These are phyloP conservation scores for Centruroides vittatus DNA, from an alignment of 1,140 invertebrate species.

Conservation along the genomic window DNA sequence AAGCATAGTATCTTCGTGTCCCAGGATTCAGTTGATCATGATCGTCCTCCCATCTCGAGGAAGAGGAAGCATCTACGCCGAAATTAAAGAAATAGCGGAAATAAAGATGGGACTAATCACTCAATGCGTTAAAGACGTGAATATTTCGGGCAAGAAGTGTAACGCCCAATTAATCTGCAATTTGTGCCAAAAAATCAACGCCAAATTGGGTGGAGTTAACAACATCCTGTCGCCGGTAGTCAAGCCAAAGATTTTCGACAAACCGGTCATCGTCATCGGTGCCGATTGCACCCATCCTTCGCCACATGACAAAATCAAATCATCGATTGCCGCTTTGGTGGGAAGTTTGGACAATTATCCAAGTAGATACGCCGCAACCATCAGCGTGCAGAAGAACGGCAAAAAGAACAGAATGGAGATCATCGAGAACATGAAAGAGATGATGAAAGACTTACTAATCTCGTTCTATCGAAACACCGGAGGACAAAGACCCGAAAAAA, in stretches of 20 bases:
- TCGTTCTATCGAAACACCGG: conserved; percentile 15
- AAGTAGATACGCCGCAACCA: conserved; percentile 9
- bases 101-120: conserved; percentile 55
- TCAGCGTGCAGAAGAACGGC: conserved; percentile 10
- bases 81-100: conserved; percentile 60
- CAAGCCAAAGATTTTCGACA: conserved; percentile 24
- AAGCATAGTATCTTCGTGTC: no score
- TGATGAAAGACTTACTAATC: conserved; percentile 42
- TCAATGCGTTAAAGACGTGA: conserved; percentile 53
- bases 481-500: conserved; percentile 22
- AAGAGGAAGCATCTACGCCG: conserved; percentile 20
- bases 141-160: conserved; percentile 31
- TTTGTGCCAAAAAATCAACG: conserved; percentile 68
- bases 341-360: conserved; percentile 12
- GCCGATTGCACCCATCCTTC: conserved; percentile 52
- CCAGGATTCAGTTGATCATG: no score
- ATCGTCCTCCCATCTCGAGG: no score
- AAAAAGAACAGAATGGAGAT: conserved; percentile 7
- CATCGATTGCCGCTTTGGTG: conserved; percentile 64
- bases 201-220: conserved; percentile 72
- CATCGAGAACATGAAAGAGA: conserved; percentile 45
- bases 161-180: conserved; percentile 40
- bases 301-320: conserved; percentile 45
- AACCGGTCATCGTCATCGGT: conserved; percentile 52
- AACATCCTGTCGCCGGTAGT: neutral